A percentile compares a stretch with the other conserved stretches of the same genome.
These are phyloP conservation scores for Halcyon malimbica DNA, from an alignment of 2,113 vertebrate species.

Conservation along the genomic window DNA sequence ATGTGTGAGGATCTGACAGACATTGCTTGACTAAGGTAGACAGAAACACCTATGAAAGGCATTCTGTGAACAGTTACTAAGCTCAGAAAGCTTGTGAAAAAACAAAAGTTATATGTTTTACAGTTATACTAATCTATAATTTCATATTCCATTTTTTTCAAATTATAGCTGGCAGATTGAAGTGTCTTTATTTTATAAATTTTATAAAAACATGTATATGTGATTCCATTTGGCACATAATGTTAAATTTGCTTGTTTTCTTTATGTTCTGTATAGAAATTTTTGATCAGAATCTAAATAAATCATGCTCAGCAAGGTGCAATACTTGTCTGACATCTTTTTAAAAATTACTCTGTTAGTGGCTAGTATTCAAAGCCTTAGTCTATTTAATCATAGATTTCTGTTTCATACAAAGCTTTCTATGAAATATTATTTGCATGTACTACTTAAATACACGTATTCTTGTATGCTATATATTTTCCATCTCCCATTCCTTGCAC, in stretches of 20 bases:
- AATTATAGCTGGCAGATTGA: background rate
- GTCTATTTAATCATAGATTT: slow-evolving; percentile 6
- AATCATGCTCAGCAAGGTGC: background rate
- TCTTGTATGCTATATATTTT: background rate
- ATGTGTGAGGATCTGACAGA: background rate
- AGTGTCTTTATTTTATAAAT: background rate
- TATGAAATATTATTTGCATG: background rate
- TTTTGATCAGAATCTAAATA: background rate
- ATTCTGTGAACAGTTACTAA: background rate
- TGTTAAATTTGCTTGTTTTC: background rate
- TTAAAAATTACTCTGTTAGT: background rate
- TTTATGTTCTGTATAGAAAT: slow-evolving; percentile 11
- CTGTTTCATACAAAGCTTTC: background rate
- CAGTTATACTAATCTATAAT: background rate
- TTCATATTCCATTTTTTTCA: background rate
- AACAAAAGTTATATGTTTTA: background rate
- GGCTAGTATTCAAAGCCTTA: background rate
- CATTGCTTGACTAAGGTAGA: background rate
- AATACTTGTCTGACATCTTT: background rate
- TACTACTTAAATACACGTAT: background rate
- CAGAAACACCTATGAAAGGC: slow-evolving; percentile 15
- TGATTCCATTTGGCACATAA: background rate
- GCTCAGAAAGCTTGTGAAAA: background rate
- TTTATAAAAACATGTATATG: background rate
- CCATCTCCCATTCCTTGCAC: background rate